Evolutionary conservation across 2,888 invertebrate genomes (phyloP).

Genomic region (Blastobasis adustella): DNA sequence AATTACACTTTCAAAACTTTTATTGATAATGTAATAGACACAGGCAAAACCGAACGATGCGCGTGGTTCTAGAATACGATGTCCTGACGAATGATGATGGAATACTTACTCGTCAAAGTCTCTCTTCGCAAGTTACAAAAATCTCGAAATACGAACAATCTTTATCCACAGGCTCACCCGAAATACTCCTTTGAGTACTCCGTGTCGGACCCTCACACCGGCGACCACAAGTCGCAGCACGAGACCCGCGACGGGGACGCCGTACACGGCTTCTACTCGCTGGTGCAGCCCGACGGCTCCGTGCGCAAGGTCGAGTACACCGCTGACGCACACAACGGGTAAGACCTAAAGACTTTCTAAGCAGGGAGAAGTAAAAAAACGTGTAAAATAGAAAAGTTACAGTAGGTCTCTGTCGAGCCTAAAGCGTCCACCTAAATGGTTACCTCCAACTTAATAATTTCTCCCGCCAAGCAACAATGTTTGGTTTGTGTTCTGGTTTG

Average conservation of each 20-base stretch:
- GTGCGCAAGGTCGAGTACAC: constrained; percentile 72
- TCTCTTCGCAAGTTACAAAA: background rate
- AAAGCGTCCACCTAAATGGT: no score
- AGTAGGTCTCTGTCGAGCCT: no score
- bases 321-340: constrained; percentile 72
- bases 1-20: no score
- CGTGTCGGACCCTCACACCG: constrained; percentile 72
- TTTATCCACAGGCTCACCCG: constrained; percentile 39
- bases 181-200: constrained; percentile 68
- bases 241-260: constrained; percentile 69
- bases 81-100: no score
- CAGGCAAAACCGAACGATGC: no score
- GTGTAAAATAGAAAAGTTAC: background rate
- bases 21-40: no score
- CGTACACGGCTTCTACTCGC: constrained; percentile 66
- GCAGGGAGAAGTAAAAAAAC: background rate
- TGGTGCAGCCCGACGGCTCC: constrained; percentile 71
- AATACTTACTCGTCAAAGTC: no score
- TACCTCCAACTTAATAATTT: no score
- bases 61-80: no score
- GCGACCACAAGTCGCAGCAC: constrained; percentile 70
- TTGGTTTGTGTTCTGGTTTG: no score
- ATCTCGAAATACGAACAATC: background rate
- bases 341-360: constrained; percentile 17
- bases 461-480: no score